Conservation (phyloP, 2,888 invertebrate genomes). For the Plagodis pulveraria region DNA sequence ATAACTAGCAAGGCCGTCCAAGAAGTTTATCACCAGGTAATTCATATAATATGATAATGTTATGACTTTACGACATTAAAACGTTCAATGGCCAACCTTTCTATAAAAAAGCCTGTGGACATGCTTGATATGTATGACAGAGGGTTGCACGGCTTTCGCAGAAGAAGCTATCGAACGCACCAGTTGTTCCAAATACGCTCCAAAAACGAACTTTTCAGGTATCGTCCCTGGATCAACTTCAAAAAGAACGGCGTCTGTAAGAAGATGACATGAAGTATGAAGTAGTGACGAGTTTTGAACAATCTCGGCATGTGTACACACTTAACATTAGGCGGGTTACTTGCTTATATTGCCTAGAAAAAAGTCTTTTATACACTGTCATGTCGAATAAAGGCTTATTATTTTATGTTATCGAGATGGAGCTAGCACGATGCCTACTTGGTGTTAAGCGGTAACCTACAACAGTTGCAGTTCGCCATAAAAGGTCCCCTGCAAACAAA, state of each 20-base stretch:
- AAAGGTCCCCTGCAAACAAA: too few species aligned
- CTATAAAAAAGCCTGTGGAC: conserved; percentile 57
- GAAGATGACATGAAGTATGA: neutral
- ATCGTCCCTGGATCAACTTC: conserved; percentile 53
- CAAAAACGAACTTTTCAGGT: conserved; percentile 36
- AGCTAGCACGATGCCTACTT: too few species aligned
- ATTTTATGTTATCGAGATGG: too few species aligned
- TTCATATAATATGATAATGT: neutral
- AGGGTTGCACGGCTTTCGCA: conserved; percentile 61
- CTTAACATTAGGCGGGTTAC: neutral
- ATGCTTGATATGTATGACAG: conserved; percentile 61
- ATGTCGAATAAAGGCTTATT: too few species aligned
- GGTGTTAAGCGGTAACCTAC: too few species aligned
- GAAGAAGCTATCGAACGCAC: conserved; percentile 47
- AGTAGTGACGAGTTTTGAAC: neutral
- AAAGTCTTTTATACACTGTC: too few species aligned
- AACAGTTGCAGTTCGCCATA: too few species aligned
- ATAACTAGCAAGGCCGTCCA: too few species aligned
- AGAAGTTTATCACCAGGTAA: too few species aligned
- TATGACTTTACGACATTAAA: too few species aligned
- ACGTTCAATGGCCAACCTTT: conserved; percentile 47
- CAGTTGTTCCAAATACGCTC: conserved; percentile 45
- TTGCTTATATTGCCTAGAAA: neutral
- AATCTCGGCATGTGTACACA: too few species aligned
- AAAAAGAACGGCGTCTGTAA: conserved; percentile 64